Base-by-base conservation (phyloP, 1,140 invertebrate species). In the Diorhabda carinulata region DNA sequence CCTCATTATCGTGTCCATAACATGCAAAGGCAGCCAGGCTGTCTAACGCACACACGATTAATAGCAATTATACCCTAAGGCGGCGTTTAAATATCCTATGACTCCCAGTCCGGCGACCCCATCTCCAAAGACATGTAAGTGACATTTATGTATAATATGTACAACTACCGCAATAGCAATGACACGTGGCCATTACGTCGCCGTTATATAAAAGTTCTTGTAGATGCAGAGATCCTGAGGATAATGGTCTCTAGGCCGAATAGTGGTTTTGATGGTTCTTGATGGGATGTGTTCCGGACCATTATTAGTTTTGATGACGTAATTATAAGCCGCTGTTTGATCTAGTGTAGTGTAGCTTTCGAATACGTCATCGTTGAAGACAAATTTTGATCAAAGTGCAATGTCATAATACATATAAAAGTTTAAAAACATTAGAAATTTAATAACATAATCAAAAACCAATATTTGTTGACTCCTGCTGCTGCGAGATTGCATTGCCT, bases 1-100 rank as follows among this genome's bases (percentile, higher is more conserved):
- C 69, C 76, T 77, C 74, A 77, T 77, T 77, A 77, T 74, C 74
- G 72, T 76, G 76, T 77, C 76, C 74, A 74, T 76, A 76, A 74
- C 76, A 77, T 76, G 74, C 76, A 76, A 74, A 72, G 70, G 71
- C 68, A 60, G 57, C 65, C 71, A 72, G 76, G 68, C 76, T 77
- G 76, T 77, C 76, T 70, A 66, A 74, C 72, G 72, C 76, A 77
- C 69, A 70, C 76, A 69, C 76, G 74, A 77, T 77, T 77, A 77
- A 77, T 74, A 72, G 72, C 74, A 77, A 77, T 77, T 77, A 52
- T 52, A 77, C 74, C 74, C 76, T 67, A 72, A 76, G 74, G 76
- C 76, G 76, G 69, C 76, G 72, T 73, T 73, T 77, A 75, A 75
- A 75, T 75, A 75, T 71, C 69, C 75, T 69, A 70, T 75, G 71